Conservation (phyloP, 2,888 invertebrate species). For the Apamea crenata region DNA sequence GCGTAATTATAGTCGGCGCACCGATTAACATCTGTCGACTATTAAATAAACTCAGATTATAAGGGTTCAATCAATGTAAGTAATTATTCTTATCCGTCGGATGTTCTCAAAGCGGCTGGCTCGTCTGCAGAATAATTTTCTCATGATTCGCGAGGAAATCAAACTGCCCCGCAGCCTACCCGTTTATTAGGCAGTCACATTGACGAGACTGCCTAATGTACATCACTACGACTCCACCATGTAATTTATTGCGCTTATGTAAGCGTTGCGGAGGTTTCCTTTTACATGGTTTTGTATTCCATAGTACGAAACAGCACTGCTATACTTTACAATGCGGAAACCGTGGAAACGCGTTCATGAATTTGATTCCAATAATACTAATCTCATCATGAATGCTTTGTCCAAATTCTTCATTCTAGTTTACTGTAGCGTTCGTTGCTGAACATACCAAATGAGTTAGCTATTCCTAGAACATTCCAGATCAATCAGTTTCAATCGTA, state of each 20-base stretch:
- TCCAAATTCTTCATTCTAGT: slow-evolving; percentile 38
- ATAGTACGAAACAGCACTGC: slow-evolving; percentile 21
- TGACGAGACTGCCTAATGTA: slow-evolving; percentile 85
- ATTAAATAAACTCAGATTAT: slow-evolving; percentile 89
- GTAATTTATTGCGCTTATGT: slow-evolving; percentile 74
- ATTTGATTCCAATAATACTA: slow-evolving; percentile 16
- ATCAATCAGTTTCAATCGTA: slow-evolving; percentile 79
- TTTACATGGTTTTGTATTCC: slow-evolving; percentile 52
- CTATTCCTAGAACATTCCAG: slow-evolving; percentile 76
- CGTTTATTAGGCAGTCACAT: slow-evolving; percentile 88
- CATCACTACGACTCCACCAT: slow-evolving; percentile 79
- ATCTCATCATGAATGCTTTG: slow-evolving; percentile 28
- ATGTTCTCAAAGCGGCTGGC: slow-evolving; percentile 86
- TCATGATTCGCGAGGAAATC: slow-evolving; percentile 89
- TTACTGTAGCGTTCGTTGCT: slow-evolving; percentile 18
- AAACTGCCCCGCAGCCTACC: slow-evolving; percentile 80
- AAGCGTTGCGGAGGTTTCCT: slow-evolving; percentile 56
- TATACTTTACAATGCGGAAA: slow-evolving; percentile 26
- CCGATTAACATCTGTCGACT: slow-evolving; percentile 90
- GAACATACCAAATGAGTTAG: slow-evolving; percentile 49
- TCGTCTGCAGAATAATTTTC: slow-evolving; percentile 87
- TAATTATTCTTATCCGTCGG: slow-evolving; percentile 91
- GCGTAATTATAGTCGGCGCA: slow-evolving; percentile 87
- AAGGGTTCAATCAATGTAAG: slow-evolving; percentile 90
- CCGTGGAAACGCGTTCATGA: not conserved